phyloP scores from a whole-genome alignment of 2,113 vertebrate species.

The Ancistrus triradiatus region DNA sequence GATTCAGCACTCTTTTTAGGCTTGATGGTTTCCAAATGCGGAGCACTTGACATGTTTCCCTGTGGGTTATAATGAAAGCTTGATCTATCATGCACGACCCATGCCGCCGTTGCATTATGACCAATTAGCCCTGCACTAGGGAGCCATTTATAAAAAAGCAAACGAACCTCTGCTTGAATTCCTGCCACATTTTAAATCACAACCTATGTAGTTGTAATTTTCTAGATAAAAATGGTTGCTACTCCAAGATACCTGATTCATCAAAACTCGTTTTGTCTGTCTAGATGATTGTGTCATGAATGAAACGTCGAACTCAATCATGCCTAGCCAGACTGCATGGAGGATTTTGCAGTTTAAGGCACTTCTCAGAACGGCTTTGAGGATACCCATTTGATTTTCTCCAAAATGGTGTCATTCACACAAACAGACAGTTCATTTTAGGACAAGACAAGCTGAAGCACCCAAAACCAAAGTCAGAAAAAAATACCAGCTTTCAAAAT shows the following conservation, averaged over 20 bases:
- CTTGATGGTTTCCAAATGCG: neutral
- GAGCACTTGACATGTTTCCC: neutral
- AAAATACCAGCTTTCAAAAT: too few relatives aligned
- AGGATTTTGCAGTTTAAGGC: too few relatives aligned
- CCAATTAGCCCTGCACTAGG: conserved; percentile 6
- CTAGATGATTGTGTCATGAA: neutral
- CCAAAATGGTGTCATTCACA: conserved; percentile 31
- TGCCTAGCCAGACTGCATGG: too few relatives aligned
- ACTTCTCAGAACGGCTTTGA: neutral
- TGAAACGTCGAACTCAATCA: neutral
- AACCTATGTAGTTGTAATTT: neutral
- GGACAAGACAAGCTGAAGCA: neutral
- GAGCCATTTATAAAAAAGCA: conserved; percentile 16
- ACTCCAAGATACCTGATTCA: neutral
- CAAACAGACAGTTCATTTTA: conserved; percentile 38
- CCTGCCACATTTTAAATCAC: neutral
- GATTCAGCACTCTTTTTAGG: neutral
- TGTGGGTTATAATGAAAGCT: neutral
- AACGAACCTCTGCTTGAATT: neutral
- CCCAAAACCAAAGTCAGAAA: conserved; percentile 4
- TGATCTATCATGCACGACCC: neutral
- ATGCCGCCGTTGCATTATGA: neutral
- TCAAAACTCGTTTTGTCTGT: neutral
- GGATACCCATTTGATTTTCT: neutral
- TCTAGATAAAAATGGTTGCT: neutral